These are phyloP conservation scores for Tricholauxania praeusta DNA, from an alignment of 2,888 invertebrate species.

Conservation along the genomic window DNA sequence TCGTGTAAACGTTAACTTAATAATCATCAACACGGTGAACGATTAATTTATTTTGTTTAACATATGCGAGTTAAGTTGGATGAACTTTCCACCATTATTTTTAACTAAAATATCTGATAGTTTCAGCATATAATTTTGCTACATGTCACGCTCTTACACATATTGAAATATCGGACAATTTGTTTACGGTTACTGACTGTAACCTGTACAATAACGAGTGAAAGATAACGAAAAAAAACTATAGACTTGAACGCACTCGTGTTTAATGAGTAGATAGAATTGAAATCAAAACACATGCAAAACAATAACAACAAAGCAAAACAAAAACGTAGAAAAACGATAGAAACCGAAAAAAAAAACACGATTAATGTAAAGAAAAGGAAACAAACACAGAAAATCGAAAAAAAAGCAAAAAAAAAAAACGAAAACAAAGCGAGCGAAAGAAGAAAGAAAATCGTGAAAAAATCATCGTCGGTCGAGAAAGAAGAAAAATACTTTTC, in stretches of 20 bases:
- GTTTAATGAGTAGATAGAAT: background rate
- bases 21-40: too few relatives aligned
- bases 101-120: too few relatives aligned
- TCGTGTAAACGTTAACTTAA: too few relatives aligned
- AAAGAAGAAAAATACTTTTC: slow-evolving; percentile 37
- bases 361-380: background rate
- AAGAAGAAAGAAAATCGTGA: slow-evolving; percentile 38
- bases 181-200: too few relatives aligned
- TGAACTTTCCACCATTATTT: too few relatives aligned
- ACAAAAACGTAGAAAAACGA: slow-evolving; percentile 41
- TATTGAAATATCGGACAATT: too few relatives aligned
- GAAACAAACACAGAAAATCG: background rate
- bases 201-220: too few relatives aligned
- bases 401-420: slow-evolving; percentile 40
- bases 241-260: slow-evolving; percentile 10
- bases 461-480: slow-evolving; percentile 37
- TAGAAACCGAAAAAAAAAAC: slow-evolving; percentile 36
- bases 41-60: too few relatives aligned
- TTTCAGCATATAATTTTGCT: too few relatives aligned
- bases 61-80: too few relatives aligned
- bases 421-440: slow-evolving; percentile 41
- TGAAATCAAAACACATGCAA: slow-evolving; percentile 26
- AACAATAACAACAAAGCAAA: slow-evolving; percentile 34
- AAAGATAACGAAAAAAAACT: too few relatives aligned
- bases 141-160: too few relatives aligned